These are phyloP conservation scores for Polypedilum vanderplanki DNA, from an alignment of 1,140 invertebrate species.

Conservation along the genomic window DNA sequence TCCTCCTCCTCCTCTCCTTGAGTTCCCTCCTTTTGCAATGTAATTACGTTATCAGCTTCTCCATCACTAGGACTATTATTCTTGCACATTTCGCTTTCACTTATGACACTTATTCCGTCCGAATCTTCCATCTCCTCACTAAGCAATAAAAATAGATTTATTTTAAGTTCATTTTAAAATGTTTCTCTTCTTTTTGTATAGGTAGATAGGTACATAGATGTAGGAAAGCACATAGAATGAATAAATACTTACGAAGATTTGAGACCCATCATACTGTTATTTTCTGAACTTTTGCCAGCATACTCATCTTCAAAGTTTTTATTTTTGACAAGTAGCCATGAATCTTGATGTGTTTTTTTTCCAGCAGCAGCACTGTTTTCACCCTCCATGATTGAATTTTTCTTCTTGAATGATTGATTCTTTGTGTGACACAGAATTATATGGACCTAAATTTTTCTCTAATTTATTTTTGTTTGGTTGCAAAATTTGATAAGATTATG, in stretches of 20 bases:
- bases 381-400: neutral
- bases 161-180: neutral
- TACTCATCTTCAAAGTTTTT: neutral
- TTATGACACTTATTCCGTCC: neutral
- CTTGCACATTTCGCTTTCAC: neutral
- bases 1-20: neutral
- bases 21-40: neutral
- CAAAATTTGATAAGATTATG: too few species aligned
- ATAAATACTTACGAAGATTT: neutral
- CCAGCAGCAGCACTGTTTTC: too few species aligned
- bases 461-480: too few species aligned
- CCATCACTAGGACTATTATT: neutral
- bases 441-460: too few species aligned
- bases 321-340: neutral
- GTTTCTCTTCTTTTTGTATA: neutral
- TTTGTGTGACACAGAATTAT: too few species aligned
- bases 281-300: neutral
- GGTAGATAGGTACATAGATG: neutral
- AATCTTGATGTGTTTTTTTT: neutral
- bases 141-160: neutral
- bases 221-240: neutral
- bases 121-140: neutral
- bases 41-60: neutral
- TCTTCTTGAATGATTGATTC: too few species aligned
- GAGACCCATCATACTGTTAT: neutral